These are phyloP conservation scores for Erythrolamprus reginae DNA, from an alignment of 2,113 vertebrate genomes.

Conservation along the genomic window DNA sequence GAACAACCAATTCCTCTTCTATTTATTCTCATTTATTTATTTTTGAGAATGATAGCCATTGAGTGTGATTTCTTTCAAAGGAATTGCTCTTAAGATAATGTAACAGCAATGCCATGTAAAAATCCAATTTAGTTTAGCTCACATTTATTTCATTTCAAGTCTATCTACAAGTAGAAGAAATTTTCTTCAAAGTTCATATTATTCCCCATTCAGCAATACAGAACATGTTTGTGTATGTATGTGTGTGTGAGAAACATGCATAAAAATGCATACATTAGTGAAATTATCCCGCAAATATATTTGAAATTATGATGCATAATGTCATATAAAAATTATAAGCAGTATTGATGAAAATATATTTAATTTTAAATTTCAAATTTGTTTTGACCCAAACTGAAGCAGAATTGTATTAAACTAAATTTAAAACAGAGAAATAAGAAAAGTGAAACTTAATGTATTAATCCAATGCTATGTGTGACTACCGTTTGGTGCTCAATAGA, in stretches of 20 bases:
- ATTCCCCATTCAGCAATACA: neutral
- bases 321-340: neutral
- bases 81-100: neutral
- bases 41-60: neutral
- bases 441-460: neutral
- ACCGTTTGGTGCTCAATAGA: neutral
- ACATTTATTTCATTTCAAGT: neutral
- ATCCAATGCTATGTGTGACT: neutral
- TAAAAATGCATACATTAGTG: neutral
- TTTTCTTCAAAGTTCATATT: neutral
- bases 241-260: neutral
- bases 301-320: neutral
- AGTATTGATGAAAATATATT: neutral
- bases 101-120: neutral
- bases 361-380: neutral
- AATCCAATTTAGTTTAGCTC: neutral
- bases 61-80: neutral
- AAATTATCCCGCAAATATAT: neutral
- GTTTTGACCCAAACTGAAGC: neutral
- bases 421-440: neutral
- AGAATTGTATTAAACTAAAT: neutral
- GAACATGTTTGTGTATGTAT: neutral
- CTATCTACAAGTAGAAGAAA: no score
- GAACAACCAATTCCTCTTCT: neutral
- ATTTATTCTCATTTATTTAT: constrained; percentile 4